phyloP scores from a whole-genome alignment of 2,888 invertebrate species.

The Heliconius ismenius region DNA sequence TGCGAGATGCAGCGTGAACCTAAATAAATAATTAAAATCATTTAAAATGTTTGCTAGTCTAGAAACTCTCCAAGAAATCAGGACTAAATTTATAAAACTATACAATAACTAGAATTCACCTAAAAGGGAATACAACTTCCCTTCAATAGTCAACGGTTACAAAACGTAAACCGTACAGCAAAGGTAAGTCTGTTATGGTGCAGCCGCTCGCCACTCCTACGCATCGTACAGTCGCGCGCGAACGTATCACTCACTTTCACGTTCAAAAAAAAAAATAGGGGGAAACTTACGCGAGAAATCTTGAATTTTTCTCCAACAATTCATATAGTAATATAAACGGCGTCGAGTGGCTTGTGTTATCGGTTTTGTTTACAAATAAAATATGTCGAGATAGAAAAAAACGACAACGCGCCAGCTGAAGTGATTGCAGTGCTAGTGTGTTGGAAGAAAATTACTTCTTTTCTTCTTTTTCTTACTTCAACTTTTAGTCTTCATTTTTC shows the following conservation, averaged over 20 bases:
- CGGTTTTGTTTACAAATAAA: slow-evolving; percentile 60
- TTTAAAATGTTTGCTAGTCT: not conserved
- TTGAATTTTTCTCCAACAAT: slow-evolving; percentile 55
- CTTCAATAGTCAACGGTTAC: slow-evolving; percentile 20
- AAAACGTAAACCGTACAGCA: slow-evolving; percentile 25
- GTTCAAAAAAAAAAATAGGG: slow-evolving; percentile 62
- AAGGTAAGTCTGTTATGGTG: slow-evolving; percentile 34
- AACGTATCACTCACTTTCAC: slow-evolving; percentile 75
- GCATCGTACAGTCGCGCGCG: slow-evolving; percentile 60
- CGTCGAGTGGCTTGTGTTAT: slow-evolving; percentile 52
- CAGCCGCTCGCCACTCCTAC: slow-evolving; percentile 57
- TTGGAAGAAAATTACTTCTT: slow-evolving; percentile 44
- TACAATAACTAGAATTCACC: not conserved
- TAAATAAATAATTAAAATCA: too few species aligned
- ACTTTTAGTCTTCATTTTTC: slow-evolving; percentile 44
- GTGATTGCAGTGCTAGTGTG: slow-evolving; percentile 47
- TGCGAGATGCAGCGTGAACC: too few species aligned
- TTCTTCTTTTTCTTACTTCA: slow-evolving; percentile 53
- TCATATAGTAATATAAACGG: slow-evolving; percentile 53
- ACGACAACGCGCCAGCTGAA: slow-evolving; percentile 42
- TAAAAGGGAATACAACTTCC: slow-evolving; percentile 10
- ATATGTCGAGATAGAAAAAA: slow-evolving; percentile 62
- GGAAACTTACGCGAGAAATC: slow-evolving; percentile 60
- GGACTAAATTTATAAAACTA: not conserved
- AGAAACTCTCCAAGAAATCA: not conserved